A percentile compares a stretch with the other conserved stretches of the same genome.
phyloP scores from a whole-genome alignment of 2,888 invertebrate species.

The Nomada fabriciana region DNA sequence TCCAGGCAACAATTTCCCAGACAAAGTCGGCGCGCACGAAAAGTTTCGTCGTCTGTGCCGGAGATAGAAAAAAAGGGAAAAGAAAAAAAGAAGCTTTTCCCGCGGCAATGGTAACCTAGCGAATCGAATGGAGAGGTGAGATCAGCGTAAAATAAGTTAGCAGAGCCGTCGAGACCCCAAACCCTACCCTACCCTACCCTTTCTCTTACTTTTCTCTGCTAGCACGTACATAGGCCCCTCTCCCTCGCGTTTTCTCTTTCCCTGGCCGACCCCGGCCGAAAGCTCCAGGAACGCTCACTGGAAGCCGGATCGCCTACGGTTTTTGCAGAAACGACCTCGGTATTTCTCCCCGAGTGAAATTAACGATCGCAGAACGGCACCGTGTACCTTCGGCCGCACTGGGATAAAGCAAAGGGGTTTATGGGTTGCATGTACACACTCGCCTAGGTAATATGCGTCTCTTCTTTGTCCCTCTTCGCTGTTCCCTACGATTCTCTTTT shows the following conservation, averaged over 20 bases:
- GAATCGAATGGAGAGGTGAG: constrained; percentile 74
- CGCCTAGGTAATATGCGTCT: constrained; percentile 65
- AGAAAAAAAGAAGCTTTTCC: constrained; percentile 48
- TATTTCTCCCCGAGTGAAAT: constrained; percentile 79
- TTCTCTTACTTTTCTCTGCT: constrained; percentile 40
- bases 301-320: constrained; percentile 75
- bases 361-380: constrained; percentile 77
- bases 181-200: constrained; percentile 23
- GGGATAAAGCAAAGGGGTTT: constrained; percentile 78
- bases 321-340: constrained; percentile 77
- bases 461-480: constrained; percentile 44
- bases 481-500: constrained; percentile 8
- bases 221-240: constrained; percentile 20
- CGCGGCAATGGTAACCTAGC: constrained; percentile 63
- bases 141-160: constrained; percentile 76
- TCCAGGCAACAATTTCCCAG: constrained; percentile 56
- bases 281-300: constrained; percentile 69
- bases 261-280: constrained; percentile 53
- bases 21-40: constrained; percentile 55
- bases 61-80: constrained; percentile 47
- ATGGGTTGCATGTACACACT: constrained; percentile 73
- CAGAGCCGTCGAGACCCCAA: constrained; percentile 64
- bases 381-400: constrained; percentile 73
- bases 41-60: constrained; percentile 55
- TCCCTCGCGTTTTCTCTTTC: constrained; percentile 10